These are phyloP conservation scores for Dicycla oo DNA, from an alignment of 2,888 invertebrate genomes.

Conservation along the genomic window DNA sequence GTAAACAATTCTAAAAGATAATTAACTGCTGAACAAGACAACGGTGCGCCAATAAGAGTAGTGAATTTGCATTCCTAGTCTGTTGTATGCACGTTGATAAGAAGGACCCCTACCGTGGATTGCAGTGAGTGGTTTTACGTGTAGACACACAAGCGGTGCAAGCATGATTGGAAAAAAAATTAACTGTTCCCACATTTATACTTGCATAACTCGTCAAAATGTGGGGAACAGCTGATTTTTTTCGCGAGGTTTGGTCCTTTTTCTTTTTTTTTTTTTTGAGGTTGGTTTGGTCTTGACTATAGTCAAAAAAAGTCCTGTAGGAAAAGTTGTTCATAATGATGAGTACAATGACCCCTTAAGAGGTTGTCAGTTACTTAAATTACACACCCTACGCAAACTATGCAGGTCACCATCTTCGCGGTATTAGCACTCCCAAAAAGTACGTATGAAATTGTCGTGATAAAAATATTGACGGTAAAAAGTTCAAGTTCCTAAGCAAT, in stretches of 20 bases:
- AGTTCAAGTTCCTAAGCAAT: background rate
- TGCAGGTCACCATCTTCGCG: background rate
- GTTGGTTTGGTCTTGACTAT: too few relatives aligned
- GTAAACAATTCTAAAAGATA: conserved; percentile 64
- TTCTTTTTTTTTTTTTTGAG: too few relatives aligned
- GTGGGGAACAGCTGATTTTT: too few relatives aligned
- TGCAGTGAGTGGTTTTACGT: background rate
- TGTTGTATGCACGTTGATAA: conserved; percentile 73
- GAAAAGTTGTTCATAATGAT: too few relatives aligned
- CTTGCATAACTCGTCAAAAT: too few relatives aligned
- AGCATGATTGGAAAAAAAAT: too few relatives aligned
- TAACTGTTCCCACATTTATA: too few relatives aligned
- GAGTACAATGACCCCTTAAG: too few relatives aligned
- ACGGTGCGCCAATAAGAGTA: conserved; percentile 65
- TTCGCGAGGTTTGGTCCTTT: too few relatives aligned
- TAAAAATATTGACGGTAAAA: background rate
- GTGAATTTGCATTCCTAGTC: conserved; percentile 70
- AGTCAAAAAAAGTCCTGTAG: too few relatives aligned
- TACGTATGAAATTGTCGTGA: background rate
- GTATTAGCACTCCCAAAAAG: background rate
- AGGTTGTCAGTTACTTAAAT: too few relatives aligned
- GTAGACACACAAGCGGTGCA: background rate
- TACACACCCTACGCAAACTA: background rate
- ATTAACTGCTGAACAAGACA: conserved; percentile 65
- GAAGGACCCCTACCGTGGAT: conserved; percentile 45